A percentile compares a stretch with the other conserved stretches of the same genome.
These are phyloP conservation scores for Onychomys torridus DNA, from an alignment of 2,797 vertebrate species.

Conservation along the genomic window DNA sequence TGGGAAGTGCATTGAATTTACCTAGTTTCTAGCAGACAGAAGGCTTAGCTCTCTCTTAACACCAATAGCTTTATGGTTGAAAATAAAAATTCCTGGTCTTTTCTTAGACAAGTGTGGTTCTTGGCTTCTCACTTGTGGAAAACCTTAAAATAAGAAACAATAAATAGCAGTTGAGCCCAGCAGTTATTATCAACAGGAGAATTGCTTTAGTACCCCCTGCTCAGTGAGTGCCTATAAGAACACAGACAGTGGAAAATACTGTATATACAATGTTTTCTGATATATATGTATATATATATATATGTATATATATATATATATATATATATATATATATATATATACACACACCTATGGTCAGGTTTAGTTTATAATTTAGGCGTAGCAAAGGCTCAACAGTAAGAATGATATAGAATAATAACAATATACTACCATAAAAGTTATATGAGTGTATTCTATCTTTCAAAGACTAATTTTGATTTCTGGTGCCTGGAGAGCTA, in stretches of 20 bases:
- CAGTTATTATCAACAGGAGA: neutral
- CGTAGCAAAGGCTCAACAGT: neutral
- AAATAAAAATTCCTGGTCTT: conserved; percentile 33
- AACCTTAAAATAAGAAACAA: conserved; percentile 1
- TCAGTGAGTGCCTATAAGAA: neutral
- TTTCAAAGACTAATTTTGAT: neutral
- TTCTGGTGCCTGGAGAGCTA: neutral
- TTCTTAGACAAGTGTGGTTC: neutral
- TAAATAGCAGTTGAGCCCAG: neutral
- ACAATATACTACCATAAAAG: neutral
- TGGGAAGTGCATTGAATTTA: neutral
- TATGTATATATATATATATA: too few relatives aligned
- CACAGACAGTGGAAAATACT: neutral
- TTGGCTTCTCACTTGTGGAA: neutral
- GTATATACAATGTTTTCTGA: neutral
- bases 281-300: neutral
- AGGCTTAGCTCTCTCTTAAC: neutral
- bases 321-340: too few relatives aligned
- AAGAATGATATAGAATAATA: neutral
- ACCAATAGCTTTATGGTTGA: neutral
- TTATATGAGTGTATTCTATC: neutral
- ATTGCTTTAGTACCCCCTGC: neutral
- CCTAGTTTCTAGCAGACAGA: neutral
- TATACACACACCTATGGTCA: neutral
- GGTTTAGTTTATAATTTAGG: neutral